Percentiles rank a stretch among this genome's conserved stretches.
These are phyloP conservation scores for Blastobasis adustella DNA, from an alignment of 2,888 invertebrate genomes.

Conservation along the genomic window DNA sequence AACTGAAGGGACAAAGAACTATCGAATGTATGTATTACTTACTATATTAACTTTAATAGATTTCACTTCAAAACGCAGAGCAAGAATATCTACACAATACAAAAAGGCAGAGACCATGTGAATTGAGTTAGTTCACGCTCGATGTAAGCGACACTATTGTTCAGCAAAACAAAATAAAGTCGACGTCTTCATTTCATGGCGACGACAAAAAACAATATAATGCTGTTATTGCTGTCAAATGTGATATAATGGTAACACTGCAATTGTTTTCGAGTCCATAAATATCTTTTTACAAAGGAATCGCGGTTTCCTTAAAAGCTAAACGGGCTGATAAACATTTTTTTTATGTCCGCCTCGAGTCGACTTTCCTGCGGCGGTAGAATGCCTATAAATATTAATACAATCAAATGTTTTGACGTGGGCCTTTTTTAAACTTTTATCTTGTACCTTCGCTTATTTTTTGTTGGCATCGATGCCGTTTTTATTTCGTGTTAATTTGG, in stretches of 20 bases:
- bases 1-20: no score
- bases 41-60: no score
- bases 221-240: conserved; percentile 71
- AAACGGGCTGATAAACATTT: conserved; percentile 72
- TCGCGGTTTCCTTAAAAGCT: conserved; percentile 74
- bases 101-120: conserved; percentile 24
- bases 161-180: conserved; percentile 35
- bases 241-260: conserved; percentile 68
- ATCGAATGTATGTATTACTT: no score
- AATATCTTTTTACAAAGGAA: conserved; percentile 71
- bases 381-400: conserved; percentile 73
- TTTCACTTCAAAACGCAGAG: no score
- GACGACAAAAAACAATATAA: conserved; percentile 52
- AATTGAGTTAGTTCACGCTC: conserved; percentile 33
- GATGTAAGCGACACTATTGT: conserved; percentile 40
- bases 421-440: conserved; percentile 72
- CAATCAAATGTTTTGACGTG: conserved; percentile 76
- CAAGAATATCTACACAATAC: conserved; percentile 13
- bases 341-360: conserved; percentile 50
- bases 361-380: conserved; percentile 68
- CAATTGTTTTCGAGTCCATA: conserved; percentile 72
- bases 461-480: conserved; percentile 64
- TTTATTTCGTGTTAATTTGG: conserved; percentile 75
- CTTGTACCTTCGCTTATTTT: conserved; percentile 69
- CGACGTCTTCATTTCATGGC: conserved; percentile 55